These are phyloP conservation scores for Scotopteryx bipunctaria DNA, from an alignment of 2,888 invertebrate species.

Conservation along the genomic window DNA sequence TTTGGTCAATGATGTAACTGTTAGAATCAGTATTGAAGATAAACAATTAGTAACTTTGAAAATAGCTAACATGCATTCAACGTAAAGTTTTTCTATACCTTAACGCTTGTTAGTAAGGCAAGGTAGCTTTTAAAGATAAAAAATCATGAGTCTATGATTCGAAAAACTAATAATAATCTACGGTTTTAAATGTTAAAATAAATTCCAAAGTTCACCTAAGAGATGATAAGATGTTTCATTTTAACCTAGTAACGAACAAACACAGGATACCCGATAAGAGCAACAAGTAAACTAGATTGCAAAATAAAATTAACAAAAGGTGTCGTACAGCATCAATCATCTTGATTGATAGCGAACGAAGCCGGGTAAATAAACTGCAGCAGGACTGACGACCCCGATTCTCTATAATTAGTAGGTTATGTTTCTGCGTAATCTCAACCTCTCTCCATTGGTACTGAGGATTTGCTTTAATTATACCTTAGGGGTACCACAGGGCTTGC, in stretches of 20 bases:
- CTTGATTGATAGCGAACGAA: conserved; percentile 58
- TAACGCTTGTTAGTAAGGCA: conserved; percentile 3
- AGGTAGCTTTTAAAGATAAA: not conserved
- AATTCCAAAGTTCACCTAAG: not conserved
- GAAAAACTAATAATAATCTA: not conserved
- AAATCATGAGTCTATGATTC: too few species aligned
- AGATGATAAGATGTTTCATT: conserved; percentile 11
- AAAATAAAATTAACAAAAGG: conserved; percentile 54
- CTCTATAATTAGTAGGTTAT: conserved; percentile 31
- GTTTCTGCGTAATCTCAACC: conserved; percentile 14
- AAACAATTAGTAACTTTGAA: conserved; percentile 17
- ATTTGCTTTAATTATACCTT: conserved; percentile 1
- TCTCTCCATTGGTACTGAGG: conserved; percentile 10
- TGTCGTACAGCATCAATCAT: conserved; percentile 64
- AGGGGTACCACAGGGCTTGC: conserved; percentile 8
- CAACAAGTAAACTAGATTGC: conserved; percentile 44
- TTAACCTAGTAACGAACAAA: conserved; percentile 23
- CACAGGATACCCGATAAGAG: conserved; percentile 40
- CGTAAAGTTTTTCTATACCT: not conserved
- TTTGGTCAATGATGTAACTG: conserved; percentile 22
- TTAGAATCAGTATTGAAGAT: conserved; percentile 18
- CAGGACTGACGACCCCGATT: conserved; percentile 33
- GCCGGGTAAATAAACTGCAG: conserved; percentile 39
- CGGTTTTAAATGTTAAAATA: not conserved
- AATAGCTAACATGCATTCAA: conserved; percentile 14